Conservation (phyloP, 1,140 invertebrate species). For the Drosophila bocki region DNA sequence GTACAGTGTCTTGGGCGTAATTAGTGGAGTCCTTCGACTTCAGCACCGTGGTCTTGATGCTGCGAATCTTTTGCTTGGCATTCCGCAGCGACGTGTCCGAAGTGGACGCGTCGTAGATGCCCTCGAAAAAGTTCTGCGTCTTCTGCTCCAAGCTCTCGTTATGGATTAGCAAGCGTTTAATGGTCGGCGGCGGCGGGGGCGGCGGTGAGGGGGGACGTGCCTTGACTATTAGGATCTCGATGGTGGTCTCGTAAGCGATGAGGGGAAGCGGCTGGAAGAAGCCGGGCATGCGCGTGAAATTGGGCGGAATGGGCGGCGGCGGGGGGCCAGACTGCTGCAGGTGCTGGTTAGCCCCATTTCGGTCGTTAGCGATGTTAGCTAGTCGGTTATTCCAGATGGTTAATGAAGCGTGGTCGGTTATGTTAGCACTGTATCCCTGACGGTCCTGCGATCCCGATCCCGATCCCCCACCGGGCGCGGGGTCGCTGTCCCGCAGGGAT, state of each 20-base stretch:
- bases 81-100: constrained; percentile 79
- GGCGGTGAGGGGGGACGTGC: constrained; percentile 77
- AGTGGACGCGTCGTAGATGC: constrained; percentile 73
- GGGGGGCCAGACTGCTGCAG: constrained; percentile 59
- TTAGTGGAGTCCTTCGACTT: constrained; percentile 83
- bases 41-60: constrained; percentile 79
- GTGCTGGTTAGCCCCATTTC: constrained; percentile 42
- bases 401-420: constrained; percentile 77
- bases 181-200: constrained; percentile 70
- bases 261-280: constrained; percentile 84
- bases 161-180: constrained; percentile 79
- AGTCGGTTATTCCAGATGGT: constrained; percentile 78
- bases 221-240: constrained; percentile 82
- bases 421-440: constrained; percentile 63
- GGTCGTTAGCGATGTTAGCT: constrained; percentile 58
- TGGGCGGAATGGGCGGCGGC: constrained; percentile 75
- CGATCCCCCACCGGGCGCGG: constrained; percentile 30
- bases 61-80: constrained; percentile 83
- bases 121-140: constrained; percentile 81
- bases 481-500: constrained; percentile 67
- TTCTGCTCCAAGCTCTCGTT: constrained; percentile 82
- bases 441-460: constrained; percentile 44
- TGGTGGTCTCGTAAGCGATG: constrained; percentile 81
- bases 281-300: constrained; percentile 80
- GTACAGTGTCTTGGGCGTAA: constrained; percentile 84